A percentile compares a stretch with the other conserved stretches of the same genome.
These are phyloP conservation scores for Dicaeum eximium DNA, from an alignment of 2,113 vertebrate genomes.

Conservation along the genomic window DNA sequence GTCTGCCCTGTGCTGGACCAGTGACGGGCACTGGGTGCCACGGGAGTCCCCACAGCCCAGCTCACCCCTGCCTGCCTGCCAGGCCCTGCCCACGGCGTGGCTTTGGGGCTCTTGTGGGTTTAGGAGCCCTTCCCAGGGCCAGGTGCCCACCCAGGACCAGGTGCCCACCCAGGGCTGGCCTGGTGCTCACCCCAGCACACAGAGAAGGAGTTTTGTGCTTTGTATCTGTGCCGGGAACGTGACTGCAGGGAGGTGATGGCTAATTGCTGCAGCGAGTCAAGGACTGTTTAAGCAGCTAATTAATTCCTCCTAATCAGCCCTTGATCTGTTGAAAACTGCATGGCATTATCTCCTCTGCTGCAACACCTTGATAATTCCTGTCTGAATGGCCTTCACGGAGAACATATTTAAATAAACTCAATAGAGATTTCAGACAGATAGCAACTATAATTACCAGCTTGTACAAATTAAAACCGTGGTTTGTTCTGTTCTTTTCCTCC, in stretches of 20 bases:
- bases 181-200: background rate
- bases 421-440: constrained; percentile 68
- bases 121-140: background rate
- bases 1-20: background rate
- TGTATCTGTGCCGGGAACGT: background rate
- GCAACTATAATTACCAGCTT: constrained; percentile 69
- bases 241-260: background rate
- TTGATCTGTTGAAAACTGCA: constrained; percentile 53
- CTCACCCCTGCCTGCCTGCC: background rate
- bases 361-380: constrained; percentile 65
- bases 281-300: constrained; percentile 67
- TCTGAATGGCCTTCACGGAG: constrained; percentile 40
- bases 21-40: accelerated
- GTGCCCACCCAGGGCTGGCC: background rate
- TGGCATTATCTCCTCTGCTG: constrained; percentile 61
- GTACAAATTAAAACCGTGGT: constrained; percentile 59
- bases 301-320: constrained; percentile 66
- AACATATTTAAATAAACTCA: constrained; percentile 70
- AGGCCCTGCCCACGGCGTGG: accelerated
- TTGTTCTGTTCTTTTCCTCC: constrained; percentile 55
- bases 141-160: accelerated
- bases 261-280: constrained; percentile 64
- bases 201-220: background rate
- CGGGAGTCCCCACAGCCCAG: background rate
- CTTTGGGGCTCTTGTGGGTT: background rate